These are phyloP conservation scores for Digitonthophagus gazella DNA, from an alignment of 2,888 invertebrate genomes.

Conservation along the genomic window DNA sequence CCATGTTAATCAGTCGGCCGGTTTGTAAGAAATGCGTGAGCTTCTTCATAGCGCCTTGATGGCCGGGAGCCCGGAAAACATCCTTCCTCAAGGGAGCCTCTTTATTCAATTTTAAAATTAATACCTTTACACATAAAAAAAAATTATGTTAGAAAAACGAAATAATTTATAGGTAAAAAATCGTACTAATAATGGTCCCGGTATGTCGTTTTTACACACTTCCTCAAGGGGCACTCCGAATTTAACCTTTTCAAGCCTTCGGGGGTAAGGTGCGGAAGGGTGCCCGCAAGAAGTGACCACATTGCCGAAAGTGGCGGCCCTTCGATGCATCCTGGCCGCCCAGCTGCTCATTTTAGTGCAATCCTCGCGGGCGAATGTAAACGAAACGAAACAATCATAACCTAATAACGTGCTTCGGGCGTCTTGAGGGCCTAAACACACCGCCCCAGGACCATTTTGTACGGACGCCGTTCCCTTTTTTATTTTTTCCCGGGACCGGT, in stretches of 20 bases:
- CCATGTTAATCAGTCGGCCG: constrained; percentile 86
- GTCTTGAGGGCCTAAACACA: constrained; percentile 33
- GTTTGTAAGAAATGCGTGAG: constrained; percentile 87
- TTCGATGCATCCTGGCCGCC: constrained; percentile 88
- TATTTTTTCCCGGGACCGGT: constrained; percentile 13
- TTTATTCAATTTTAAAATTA: constrained; percentile 90
- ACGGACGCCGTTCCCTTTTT: constrained; percentile 21
- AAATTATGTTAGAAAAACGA: constrained; percentile 2
- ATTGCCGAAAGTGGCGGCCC: constrained; percentile 86
- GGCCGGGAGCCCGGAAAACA: constrained; percentile 92
- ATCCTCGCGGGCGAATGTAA: constrained; percentile 30
- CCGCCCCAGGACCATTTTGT: constrained; percentile 26
- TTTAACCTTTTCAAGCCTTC: constrained; percentile 88
- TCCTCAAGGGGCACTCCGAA: constrained; percentile 89
- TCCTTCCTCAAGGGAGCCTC: constrained; percentile 91
- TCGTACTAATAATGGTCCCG: constrained; percentile 83
- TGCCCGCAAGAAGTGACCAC: constrained; percentile 91
- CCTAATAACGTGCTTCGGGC: constrained; percentile 36
- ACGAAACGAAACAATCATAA: constrained; percentile 44
- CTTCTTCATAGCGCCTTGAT: constrained; percentile 93
- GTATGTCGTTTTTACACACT: constrained; percentile 94
- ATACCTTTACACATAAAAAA: constrained; percentile 60
- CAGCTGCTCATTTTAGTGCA: constrained; percentile 76
- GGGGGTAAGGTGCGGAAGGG: constrained; percentile 77
- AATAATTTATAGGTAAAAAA: background rate